Evolutionary conservation across 1,140 invertebrate species (phyloP).

Genomic region (Drosophila miranda): DNA sequence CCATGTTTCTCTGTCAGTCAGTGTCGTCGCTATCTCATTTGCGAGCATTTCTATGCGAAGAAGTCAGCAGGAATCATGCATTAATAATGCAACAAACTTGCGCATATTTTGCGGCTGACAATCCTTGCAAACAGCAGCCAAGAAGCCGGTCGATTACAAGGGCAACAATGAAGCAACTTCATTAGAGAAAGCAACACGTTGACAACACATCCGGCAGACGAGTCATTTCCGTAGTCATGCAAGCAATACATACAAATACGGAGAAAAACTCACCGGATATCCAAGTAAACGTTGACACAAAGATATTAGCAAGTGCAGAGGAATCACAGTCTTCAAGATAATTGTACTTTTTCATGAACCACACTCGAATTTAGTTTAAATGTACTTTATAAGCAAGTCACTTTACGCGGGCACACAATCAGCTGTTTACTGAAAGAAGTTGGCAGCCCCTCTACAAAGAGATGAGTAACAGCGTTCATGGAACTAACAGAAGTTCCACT

Average conservation of each 20-base stretch:
- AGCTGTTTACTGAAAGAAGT: slow-evolving; percentile 19
- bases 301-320: background rate
- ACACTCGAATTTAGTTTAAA: background rate
- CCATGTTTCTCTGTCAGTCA: no score
- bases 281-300: slow-evolving; percentile 20
- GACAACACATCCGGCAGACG: slow-evolving; percentile 34
- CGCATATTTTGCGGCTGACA: slow-evolving; percentile 54
- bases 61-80: slow-evolving; percentile 7
- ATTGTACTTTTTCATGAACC: no score
- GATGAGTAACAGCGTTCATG: background rate
- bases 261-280: slow-evolving; percentile 29
- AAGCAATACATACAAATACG: slow-evolving; percentile 44
- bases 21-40: slow-evolving; percentile 12
- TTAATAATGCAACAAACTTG: slow-evolving; percentile 64
- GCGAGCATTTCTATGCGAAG: slow-evolving; percentile 11
- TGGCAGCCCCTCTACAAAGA: slow-evolving; percentile 38
- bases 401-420: slow-evolving; percentile 5
- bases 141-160: background rate
- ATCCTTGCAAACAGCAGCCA: slow-evolving; percentile 31
- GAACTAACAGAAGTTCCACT: background rate
- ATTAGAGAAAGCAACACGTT: slow-evolving; percentile 62
- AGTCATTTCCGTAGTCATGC: slow-evolving; percentile 50
- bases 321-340: background rate
- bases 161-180: slow-evolving; percentile 41
- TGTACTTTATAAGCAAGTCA: slow-evolving; percentile 13